Base-by-base conservation (phyloP, 2,797 vertebrate genomes). In the Esox masquinongy region DNA sequence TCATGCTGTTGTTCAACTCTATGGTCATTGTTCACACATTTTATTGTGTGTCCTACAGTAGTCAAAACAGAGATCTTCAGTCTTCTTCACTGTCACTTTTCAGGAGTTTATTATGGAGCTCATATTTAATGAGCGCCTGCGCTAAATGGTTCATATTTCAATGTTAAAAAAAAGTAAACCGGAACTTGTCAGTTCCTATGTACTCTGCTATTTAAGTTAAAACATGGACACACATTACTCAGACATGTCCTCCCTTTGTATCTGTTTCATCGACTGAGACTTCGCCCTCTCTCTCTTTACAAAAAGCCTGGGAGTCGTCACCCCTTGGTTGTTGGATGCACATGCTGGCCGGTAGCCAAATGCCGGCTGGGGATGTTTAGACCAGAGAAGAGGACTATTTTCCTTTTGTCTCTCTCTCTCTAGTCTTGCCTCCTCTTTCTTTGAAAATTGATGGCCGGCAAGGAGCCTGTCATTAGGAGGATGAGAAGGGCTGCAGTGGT, bases 401-500 rank as follows among this genome's bases (percentile, higher is more conserved):
- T 79, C 78, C 61, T 74, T 24, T 12, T 77, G 67, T 9, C 3
- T 47, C 76, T 85, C 83, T 85, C 51, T 59, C 53, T 59, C 53
- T 59, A 24, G 72, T 80, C 12, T 5, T 36, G n/a, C 7, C 24
- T 14, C 22, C 73, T 84, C 83, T 85, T 73, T 81, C 82, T 83
- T 90, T 83, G 84, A 87, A 90, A 88, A 89, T 81, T 69, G 77
- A 87, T 82, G 84, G 80, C 80, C 82, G 84, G 82, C 72, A 5
- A 66, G 80, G 86, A 89, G 88, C 91, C 92, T 91, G 88, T 93
- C 85, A 94, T 94, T 94, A 93, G 84, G 81, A 74, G 84, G 87
- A 92, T 90, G 83, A 92, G 85, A 91, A 86, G 88, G 82, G 85
- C 80, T 72, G 83, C 78, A 59, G n/a, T 69, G 16, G 53, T 31